These are phyloP conservation scores for Epizoanthus rinbou DNA, from an alignment of 92 coral and sea anemone species.

Conservation along the genomic window DNA sequence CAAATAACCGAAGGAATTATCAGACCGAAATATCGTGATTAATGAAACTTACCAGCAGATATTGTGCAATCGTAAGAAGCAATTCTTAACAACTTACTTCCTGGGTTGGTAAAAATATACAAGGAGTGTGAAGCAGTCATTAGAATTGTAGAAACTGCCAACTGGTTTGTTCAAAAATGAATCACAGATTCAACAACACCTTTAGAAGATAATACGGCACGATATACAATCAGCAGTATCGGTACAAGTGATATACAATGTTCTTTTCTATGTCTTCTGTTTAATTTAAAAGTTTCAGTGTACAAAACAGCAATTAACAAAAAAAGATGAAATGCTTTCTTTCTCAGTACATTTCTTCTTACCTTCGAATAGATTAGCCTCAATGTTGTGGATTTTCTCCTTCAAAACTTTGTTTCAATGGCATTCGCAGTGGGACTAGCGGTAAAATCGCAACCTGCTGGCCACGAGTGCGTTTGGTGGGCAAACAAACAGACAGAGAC, in stretches of 20 bases:
- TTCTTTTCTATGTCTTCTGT: not conserved
- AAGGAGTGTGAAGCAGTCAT: too few species aligned
- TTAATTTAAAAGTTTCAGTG: not conserved
- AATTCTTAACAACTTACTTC: too few species aligned
- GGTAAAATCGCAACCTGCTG: constrained; percentile 14
- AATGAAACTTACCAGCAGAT: too few species aligned
- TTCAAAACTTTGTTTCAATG: not conserved
- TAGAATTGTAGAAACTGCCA: too few species aligned
- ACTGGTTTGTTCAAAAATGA: too few species aligned
- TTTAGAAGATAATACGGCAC: not conserved
- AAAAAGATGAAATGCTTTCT: not conserved
- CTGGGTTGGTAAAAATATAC: too few species aligned
- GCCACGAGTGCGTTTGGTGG: constrained; percentile 20
- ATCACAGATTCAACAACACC: too few species aligned
- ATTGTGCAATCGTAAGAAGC: too few species aligned
- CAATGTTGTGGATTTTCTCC: not conserved
- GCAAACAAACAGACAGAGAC: constrained; percentile 31
- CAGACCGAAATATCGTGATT: too few species aligned
- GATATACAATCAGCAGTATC: too few species aligned
- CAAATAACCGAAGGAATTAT: too few species aligned
- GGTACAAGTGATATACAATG: too few species aligned
- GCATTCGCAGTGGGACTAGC: not conserved
- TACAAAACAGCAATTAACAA: not conserved
- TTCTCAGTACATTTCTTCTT: not conserved
- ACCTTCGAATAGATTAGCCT: not conserved